Conservation (phyloP, 2,797 vertebrate species). For the Zalophus californianus region DNA sequence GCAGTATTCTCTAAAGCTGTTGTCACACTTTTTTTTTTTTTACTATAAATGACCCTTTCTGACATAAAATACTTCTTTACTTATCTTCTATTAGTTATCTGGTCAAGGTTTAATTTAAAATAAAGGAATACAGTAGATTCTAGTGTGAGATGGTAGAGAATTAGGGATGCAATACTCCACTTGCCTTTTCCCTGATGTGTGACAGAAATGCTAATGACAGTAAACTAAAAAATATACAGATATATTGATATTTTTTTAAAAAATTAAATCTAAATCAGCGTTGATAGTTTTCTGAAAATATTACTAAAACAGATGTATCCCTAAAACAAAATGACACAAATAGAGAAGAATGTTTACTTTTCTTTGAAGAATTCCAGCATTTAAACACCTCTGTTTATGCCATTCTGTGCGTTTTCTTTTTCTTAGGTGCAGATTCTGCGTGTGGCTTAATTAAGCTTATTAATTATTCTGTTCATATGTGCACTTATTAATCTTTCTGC, state of each 20-base stretch:
- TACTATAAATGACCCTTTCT: neutral
- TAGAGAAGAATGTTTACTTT: neutral
- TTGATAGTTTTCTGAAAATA: neutral
- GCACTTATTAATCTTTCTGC: neutral
- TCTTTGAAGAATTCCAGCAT: slow-evolving; percentile 1
- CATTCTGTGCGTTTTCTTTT: neutral
- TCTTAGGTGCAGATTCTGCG: neutral
- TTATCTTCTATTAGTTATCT: neutral
- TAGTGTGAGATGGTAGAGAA: neutral
- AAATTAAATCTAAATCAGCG: neutral
- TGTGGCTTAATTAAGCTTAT: neutral
- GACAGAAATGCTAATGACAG: neutral
- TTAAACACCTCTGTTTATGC: neutral
- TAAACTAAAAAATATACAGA: neutral
- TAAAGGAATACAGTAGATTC: neutral
- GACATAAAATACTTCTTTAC: slow-evolving; percentile 1
- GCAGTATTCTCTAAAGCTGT: neutral
- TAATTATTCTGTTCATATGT: slow-evolving; percentile 1
- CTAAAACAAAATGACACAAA: neutral
- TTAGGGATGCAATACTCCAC: neutral
- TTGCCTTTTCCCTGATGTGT: neutral
- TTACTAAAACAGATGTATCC: neutral
- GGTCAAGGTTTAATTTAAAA: neutral
- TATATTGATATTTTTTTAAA: neutral
- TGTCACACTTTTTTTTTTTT: neutral